A percentile compares a stretch with the other conserved stretches of the same genome.
phyloP scores from a whole-genome alignment of 2,888 invertebrate genomes.

The Ophion slaviceki region DNA sequence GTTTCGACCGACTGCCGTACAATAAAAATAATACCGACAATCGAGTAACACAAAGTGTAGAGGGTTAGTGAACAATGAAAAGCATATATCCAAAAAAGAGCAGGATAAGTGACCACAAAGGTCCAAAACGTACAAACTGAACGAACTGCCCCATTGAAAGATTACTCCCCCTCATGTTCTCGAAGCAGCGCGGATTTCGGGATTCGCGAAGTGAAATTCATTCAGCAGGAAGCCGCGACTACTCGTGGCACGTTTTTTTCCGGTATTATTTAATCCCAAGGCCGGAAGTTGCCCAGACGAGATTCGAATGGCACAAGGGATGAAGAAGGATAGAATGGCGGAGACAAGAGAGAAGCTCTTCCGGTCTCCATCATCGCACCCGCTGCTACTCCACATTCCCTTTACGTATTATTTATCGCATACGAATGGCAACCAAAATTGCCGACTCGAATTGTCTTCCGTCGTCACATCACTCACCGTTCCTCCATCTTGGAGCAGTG shows the following conservation, averaged over 20 bases:
- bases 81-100: slow-evolving; percentile 29
- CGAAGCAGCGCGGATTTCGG: slow-evolving; percentile 34
- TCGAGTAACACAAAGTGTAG: slow-evolving; percentile 28
- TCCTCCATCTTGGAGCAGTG: slow-evolving; percentile 91
- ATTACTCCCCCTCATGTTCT: slow-evolving; percentile 13
- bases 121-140: slow-evolving; percentile 10
- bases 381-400: neutral
- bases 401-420: slow-evolving; percentile 1
- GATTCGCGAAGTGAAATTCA: slow-evolving; percentile 59
- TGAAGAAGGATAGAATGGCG: slow-evolving; percentile 26
- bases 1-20: neutral
- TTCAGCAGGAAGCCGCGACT: slow-evolving; percentile 35
- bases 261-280: slow-evolving; percentile 73
- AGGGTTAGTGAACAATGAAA: slow-evolving; percentile 21
- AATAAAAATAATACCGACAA: slow-evolving; percentile 37
- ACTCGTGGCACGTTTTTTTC: slow-evolving; percentile 61
- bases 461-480: slow-evolving; percentile 85
- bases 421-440: neutral
- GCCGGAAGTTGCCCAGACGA: slow-evolving; percentile 80
- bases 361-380: slow-evolving; percentile 50
- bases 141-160: slow-evolving; percentile 55
- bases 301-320: slow-evolving; percentile 66
- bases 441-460: neutral
- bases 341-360: slow-evolving; percentile 52
- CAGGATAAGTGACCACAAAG: slow-evolving; percentile 11